Percentiles rank a stretch among this genome's conserved stretches.
phyloP scores from a whole-genome alignment of 2,888 invertebrate species.

The Mythimna pallens region DNA sequence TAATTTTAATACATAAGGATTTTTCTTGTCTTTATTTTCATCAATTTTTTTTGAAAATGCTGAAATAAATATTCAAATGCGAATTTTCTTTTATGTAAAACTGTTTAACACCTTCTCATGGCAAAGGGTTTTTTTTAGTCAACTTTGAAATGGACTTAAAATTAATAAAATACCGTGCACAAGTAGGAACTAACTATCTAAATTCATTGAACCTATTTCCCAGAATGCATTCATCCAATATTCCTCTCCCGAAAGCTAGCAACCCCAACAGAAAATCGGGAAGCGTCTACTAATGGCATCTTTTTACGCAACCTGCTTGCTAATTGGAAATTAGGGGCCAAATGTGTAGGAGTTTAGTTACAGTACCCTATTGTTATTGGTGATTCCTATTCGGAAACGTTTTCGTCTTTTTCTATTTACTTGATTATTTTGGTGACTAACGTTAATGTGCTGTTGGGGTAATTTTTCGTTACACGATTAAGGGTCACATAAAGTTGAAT shows the following conservation, averaged over 20 bases:
- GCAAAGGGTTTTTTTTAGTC: no score
- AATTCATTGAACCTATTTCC: not conserved
- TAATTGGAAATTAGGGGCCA: constrained; percentile 89
- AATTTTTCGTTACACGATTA: constrained; percentile 39
- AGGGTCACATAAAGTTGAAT: constrained; percentile 45
- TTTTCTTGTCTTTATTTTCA: no score
- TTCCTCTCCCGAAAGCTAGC: constrained; percentile 43
- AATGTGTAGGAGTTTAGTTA: constrained; percentile 88
- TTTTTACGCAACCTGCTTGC: constrained; percentile 90
- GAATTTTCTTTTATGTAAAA: no score
- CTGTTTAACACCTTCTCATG: no score
- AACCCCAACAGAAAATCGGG: constrained; percentile 70
- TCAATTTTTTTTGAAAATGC: no score
- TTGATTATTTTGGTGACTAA: constrained; percentile 70
- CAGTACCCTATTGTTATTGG: constrained; percentile 84
- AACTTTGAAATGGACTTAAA: no score
- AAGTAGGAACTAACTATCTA: no score
- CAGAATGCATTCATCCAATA: constrained; percentile 39
- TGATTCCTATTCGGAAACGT: constrained; percentile 83
- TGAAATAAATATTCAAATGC: no score
- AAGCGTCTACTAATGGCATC: constrained; percentile 86
- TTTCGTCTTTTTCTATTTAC: constrained; percentile 76
- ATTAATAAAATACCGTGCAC: no score
- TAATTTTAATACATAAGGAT: no score
- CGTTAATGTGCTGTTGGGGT: constrained; percentile 46